Evolutionary conservation across 2,797 vertebrate species (phyloP).

Genomic region (Dallia pectoralis): DNA sequence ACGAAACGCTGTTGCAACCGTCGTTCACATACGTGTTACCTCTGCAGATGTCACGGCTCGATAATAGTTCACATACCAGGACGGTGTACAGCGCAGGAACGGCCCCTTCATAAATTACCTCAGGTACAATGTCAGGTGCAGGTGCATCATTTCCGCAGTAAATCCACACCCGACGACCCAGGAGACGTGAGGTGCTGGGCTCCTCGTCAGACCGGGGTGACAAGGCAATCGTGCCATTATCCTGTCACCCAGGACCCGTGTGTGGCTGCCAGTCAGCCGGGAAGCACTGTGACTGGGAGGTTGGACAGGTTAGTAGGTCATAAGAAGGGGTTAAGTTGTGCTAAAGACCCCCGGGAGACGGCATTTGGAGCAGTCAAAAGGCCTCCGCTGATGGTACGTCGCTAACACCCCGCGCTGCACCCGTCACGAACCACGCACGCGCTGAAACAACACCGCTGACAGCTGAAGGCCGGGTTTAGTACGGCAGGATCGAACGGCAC

Average conservation of each 20-base stretch:
- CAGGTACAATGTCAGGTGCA: slow-evolving; percentile 38
- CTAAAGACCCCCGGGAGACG: slow-evolving; percentile 42
- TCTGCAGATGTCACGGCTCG: background rate
- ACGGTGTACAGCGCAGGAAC: slow-evolving; percentile 29
- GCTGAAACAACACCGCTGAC: no score
- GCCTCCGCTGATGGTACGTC: no score
- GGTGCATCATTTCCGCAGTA: slow-evolving; percentile 41
- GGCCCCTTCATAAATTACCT: slow-evolving; percentile 54
- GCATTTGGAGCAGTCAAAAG: slow-evolving; percentile 52
- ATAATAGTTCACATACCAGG: slow-evolving; percentile 48
- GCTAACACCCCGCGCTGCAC: no score
- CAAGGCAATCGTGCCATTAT: slow-evolving; percentile 41
- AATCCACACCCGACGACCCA: background rate
- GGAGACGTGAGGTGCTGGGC: slow-evolving; percentile 26
- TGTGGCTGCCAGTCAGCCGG: no score
- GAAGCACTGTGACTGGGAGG: no score
- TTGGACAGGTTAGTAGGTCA: slow-evolving; percentile 26
- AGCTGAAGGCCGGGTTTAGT: no score
- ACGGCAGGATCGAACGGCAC: no score
- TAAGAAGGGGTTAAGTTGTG: slow-evolving; percentile 33
- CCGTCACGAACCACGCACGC: no score
- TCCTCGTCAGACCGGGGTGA: slow-evolving; percentile 34
- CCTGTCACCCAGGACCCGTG: slow-evolving; percentile 37
- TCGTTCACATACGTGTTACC: background rate
- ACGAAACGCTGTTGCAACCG: background rate